Base-by-base conservation (phyloP, 2,113 vertebrate species). In the Toxotes jaculatrix region DNA sequence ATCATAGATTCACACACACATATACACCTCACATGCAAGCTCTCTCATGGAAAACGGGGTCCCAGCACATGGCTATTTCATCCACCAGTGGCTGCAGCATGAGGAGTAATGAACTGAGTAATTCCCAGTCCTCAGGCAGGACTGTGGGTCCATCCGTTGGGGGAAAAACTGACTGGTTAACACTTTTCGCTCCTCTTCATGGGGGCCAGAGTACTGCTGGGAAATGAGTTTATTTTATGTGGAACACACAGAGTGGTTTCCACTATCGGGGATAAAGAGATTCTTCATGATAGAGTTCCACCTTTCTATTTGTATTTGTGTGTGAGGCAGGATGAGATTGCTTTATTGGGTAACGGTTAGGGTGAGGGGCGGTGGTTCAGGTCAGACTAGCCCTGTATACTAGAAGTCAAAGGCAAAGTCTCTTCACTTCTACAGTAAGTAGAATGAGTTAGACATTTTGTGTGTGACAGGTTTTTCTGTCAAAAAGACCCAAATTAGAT, bases 91-190 rank as follows among this genome's bases (percentile, higher is more conserved):
- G 71, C 68, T 89, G 77, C 89, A 82, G 83, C 73, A 90, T 89
- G 87, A 91, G 84, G 55, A 86, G 90, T 91, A 93, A 93, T 94
- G 92, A 90, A 84, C 75, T 93, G 89, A 90, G 79, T 89, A 87
- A 92, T 93, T 87, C 88, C 86, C 79, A 81, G 73, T 91, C 80
- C 87, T 91, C 80, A 73, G 88, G 85, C 84, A 82, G 82, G 80
- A 84, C 87, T 78, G 79, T 59, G 49, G 78, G 75, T 75, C 79
- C 72, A 71, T 89, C 80, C 62, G 47, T 13, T 40, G 43, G 61
- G 74, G 47, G 57, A 7, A 67, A 74, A 86, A 68, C 64, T 71
- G 80, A n/a, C 84, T 81, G 82, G 53, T 87, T 87, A 86, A 82
- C 73, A 88, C 86, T 82, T 82, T 72, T 80, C 21, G 10, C 73